phyloP scores from a whole-genome alignment of 2,888 invertebrate species.

The Cephus sareptanus region DNA sequence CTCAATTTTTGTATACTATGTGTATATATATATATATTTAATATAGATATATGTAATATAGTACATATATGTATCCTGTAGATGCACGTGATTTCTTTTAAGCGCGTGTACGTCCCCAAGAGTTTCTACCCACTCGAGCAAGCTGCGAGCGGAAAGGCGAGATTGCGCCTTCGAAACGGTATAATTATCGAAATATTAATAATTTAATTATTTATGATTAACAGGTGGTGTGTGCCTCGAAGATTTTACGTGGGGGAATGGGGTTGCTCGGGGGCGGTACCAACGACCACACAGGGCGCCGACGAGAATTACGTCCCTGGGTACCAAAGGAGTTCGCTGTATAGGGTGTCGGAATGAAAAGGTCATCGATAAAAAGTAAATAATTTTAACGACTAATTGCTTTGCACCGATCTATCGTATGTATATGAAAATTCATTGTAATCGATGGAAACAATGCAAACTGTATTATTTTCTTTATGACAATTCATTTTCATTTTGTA shows the following conservation, averaged over 20 bases:
- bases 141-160: constrained; percentile 6
- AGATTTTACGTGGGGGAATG: background rate
- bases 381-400: background rate
- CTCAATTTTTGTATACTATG: background rate
- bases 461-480: background rate
- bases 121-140: constrained; percentile 12
- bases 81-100: background rate
- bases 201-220: constrained; percentile 55
- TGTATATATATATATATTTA: background rate
- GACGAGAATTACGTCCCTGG: constrained; percentile 28
- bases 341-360: constrained; percentile 11
- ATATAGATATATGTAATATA: background rate
- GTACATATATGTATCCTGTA: background rate
- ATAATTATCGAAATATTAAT: constrained; percentile 54
- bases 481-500: background rate
- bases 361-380: background rate
- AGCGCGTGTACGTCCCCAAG: background rate
- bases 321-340: constrained; percentile 3
- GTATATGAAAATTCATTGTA: background rate
- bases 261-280: constrained; percentile 37
- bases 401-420: background rate
- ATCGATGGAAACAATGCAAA: background rate
- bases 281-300: constrained; percentile 45
- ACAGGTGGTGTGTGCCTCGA: constrained; percentile 43
- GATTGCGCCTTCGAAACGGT: constrained; percentile 30